Conservation (phyloP, 2,113 vertebrate species). For the Terrapene triunguis region DNA sequence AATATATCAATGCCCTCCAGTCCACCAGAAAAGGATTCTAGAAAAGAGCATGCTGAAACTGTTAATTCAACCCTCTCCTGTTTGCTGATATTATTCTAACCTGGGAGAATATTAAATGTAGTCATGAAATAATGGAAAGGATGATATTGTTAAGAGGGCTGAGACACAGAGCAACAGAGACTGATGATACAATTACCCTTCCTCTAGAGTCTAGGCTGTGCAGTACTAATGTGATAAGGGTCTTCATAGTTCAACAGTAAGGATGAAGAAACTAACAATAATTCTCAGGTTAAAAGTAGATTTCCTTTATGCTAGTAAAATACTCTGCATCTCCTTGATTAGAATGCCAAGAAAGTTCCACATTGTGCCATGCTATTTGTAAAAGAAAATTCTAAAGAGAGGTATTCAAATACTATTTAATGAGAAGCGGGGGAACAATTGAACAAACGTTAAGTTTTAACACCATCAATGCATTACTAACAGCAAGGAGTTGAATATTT, state of each 20-base stretch:
- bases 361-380: constrained; percentile 15
- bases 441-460: constrained; percentile 18
- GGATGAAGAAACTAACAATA: constrained; percentile 55
- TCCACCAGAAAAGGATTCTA: not conserved
- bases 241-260: constrained; percentile 50
- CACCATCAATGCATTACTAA: not conserved
- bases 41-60: not conserved
- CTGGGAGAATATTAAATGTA: constrained; percentile 67
- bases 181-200: constrained; percentile 59
- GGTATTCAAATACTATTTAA: constrained; percentile 37
- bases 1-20: constrained; percentile 18
- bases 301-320: constrained; percentile 49
- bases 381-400: constrained; percentile 49
- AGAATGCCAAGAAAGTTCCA: constrained; percentile 35
- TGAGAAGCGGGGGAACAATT: constrained; percentile 26
- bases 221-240: constrained; percentile 31
- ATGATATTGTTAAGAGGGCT: constrained; percentile 59
- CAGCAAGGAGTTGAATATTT: constrained; percentile 41
- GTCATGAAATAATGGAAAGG: constrained; percentile 58
- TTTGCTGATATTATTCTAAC: constrained; percentile 33
- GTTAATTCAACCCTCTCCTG: constrained; percentile 32
- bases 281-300: constrained; percentile 55
- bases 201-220: not conserved
- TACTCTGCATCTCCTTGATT: constrained; percentile 43
- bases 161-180: constrained; percentile 51